Evolutionary conservation across 2,888 invertebrate genomes (phyloP).

Genomic region (Ditula angustiorana): DNA sequence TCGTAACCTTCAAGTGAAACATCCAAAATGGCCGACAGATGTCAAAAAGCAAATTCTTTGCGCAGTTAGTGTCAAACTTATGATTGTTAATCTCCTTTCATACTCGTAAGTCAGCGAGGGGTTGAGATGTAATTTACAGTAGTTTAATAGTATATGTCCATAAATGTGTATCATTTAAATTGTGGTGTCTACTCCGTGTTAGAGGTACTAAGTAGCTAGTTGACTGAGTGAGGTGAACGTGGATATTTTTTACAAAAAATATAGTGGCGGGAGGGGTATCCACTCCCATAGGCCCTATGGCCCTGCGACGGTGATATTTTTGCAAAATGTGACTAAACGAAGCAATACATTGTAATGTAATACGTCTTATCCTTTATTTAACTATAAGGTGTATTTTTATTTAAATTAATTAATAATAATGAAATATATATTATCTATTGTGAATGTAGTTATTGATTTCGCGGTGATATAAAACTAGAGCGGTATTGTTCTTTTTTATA

Average conservation of each 20-base stretch:
- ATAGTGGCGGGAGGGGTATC: not conserved
- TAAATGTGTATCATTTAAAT: conserved; percentile 83
- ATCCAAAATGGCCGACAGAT: too few relatives aligned
- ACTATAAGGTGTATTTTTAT: conserved; percentile 81
- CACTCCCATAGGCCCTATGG: conserved; percentile 44
- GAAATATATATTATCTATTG: conserved; percentile 76
- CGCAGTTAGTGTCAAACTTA: conserved; percentile 43
- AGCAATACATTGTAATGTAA: conserved; percentile 91
- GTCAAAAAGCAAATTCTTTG: not conserved
- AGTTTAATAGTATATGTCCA: conserved; percentile 82
- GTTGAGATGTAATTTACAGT: conserved; percentile 68
- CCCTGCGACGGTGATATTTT: conserved; percentile 87
- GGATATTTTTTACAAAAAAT: conserved; percentile 77
- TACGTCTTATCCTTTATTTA: conserved; percentile 85
- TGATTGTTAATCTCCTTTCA: conserved; percentile 48
- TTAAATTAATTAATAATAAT: conserved; percentile 69
- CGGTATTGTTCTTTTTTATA: conserved; percentile 82
- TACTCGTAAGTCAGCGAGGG: conserved; percentile 73
- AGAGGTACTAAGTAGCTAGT: conserved; percentile 79
- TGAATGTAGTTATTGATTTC: conserved; percentile 84
- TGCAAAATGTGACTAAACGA: conserved; percentile 89
- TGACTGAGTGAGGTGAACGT: conserved; percentile 79
- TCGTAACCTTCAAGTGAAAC: too few relatives aligned
- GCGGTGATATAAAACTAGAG: conserved; percentile 82
- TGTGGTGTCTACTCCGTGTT: conserved; percentile 84